These are phyloP conservation scores for Mellilla xanthometata DNA, from an alignment of 2,888 invertebrate species.

Conservation along the genomic window DNA sequence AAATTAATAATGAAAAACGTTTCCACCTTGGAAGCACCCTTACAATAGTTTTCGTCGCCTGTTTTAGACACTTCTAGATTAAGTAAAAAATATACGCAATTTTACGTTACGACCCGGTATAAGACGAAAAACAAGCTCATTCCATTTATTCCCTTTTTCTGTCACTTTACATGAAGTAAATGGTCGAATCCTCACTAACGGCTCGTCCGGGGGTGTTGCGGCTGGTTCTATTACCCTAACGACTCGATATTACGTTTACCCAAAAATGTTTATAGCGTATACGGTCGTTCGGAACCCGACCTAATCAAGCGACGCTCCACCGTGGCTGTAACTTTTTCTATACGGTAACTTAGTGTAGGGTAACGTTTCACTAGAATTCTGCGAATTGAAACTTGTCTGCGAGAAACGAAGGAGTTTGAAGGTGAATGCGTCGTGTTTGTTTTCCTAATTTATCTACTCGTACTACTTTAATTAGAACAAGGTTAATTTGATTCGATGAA, in stretches of 20 bases:
- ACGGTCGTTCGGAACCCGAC: conserved; percentile 58
- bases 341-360: conserved; percentile 29
- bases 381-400: no score
- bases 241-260: conserved; percentile 77
- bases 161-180: conserved; percentile 49
- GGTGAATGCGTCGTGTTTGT: no score
- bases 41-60: no score
- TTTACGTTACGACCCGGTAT: no score
- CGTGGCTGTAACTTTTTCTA: conserved; percentile 47
- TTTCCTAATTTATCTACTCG: no score
- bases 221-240: conserved; percentile 75
- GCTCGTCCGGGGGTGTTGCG: conserved; percentile 38
- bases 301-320: conserved; percentile 69
- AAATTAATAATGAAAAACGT: no score
- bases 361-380: neutral
- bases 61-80: no score
- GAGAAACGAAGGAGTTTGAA: neutral
- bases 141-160: conserved; percentile 41
- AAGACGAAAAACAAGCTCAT: conserved; percentile 11
- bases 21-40: no score
- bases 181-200: conserved; percentile 32
- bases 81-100: no score
- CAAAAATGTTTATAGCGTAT: conserved; percentile 72
- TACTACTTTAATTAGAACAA: no score
- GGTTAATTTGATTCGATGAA: no score